Conservation (phyloP, 2,113 vertebrate genomes). For the Sakesphorus luctuosus region DNA sequence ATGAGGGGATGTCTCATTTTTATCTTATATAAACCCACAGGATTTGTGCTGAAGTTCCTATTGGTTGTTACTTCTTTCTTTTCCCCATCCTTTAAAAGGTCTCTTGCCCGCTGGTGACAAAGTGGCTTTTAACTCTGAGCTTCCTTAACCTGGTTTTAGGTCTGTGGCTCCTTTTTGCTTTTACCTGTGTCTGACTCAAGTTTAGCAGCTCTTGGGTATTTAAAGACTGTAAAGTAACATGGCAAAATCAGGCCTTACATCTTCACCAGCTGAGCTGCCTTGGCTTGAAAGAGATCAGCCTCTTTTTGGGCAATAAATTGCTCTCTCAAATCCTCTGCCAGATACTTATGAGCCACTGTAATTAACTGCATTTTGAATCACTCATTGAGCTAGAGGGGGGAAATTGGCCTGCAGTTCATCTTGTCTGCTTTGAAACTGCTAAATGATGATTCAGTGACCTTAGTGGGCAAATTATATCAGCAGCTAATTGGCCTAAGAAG, state of each 20-base stretch:
- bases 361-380: conserved; percentile 21
- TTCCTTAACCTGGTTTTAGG: not conserved
- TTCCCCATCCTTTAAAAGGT: not conserved
- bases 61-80: not conserved
- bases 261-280: not conserved
- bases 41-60: not conserved
- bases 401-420: conserved; percentile 3
- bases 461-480: conserved; percentile 34
- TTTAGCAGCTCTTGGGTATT: not conserved
- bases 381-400: conserved; percentile 14
- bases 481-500: conserved; percentile 32
- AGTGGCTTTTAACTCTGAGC: not conserved
- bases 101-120: not conserved
- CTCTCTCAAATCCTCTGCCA: conserved; percentile 20
- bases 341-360: conserved; percentile 9
- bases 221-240: not conserved
- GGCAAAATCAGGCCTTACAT: not conserved
- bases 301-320: conserved; percentile 1
- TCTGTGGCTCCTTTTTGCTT: not conserved
- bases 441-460: conserved; percentile 47
- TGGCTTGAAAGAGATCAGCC: not conserved
- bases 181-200: not conserved
- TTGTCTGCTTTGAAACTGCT: conserved; percentile 25
- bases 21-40: not conserved
- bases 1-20: not conserved